Base-by-base conservation (phyloP, 2,113 vertebrate genomes). In the Daubentonia madagascariensis region DNA sequence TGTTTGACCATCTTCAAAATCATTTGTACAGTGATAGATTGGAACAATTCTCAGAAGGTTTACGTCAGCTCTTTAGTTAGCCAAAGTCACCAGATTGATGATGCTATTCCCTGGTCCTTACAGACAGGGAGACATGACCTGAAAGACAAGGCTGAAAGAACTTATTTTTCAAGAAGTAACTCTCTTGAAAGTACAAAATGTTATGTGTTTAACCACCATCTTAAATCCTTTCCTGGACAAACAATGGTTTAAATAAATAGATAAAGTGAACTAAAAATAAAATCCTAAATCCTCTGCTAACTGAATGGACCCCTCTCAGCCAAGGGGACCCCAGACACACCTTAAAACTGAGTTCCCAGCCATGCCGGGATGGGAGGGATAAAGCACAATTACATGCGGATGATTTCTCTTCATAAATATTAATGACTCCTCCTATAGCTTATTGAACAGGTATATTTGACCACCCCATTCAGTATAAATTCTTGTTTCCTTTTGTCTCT, bases 151-250 rank as follows among this genome's bases (percentile, higher is more conserved):
- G 23, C 87, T 70, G 61, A 78, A 87, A 87, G 16, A 96, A 78
- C 25, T 70, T 95, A 73, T 86, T 97, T 97, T 96, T 95, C 57
- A 88, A 85, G 79, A 94, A 80, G 45, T 54, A 86, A 8, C 10
- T 94, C 23, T 68, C 63, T 94, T 94, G 48, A 92, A 86, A 87
- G 48, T 63, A 96, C 25, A 72, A 97, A 89, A 57, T 91, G 32
- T 61, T 86, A 25, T 57, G 40, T 86, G 87, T 84, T 92, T 97
- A 93, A 86, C 83, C 95, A 72, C 25, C 45, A 95, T 70, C 13
- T 92, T 73, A 92, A 95, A 54, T 94, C 30, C 63, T 94, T 87
- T 95, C 43, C 84, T 92, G 57, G 96, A 52, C 2, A 81, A 78
- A 45, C n/a, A 50, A 43, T 37, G 17, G 83, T 95, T 93, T 86